These are phyloP conservation scores for Cottoperca gobio DNA, from an alignment of 2,797 vertebrate species.

Conservation along the genomic window DNA sequence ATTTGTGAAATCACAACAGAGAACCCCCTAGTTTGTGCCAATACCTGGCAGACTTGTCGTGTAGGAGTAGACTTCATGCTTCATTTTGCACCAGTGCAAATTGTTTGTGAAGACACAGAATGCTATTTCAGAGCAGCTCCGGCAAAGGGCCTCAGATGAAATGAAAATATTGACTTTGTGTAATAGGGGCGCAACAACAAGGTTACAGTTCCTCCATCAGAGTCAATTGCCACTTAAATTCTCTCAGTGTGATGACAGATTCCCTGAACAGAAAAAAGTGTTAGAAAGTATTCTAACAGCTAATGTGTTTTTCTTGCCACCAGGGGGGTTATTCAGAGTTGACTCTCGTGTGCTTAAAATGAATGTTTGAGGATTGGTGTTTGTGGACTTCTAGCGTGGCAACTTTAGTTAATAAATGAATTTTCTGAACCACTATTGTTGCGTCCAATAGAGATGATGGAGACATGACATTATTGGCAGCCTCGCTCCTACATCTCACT, in stretches of 20 bases:
- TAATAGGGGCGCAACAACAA: constrained; percentile 56
- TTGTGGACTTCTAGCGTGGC: constrained; percentile 13
- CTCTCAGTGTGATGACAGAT: neutral
- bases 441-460: constrained; percentile 17
- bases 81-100: constrained; percentile 58
- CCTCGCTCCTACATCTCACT: neutral
- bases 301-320: constrained; percentile 26
- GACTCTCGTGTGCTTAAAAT: constrained; percentile 42
- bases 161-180: constrained; percentile 68
- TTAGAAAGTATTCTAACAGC: constrained; percentile 17
- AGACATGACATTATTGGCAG: constrained; percentile 19
- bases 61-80: constrained; percentile 46
- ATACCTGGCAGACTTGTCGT: constrained; percentile 21
- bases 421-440: constrained; percentile 24
- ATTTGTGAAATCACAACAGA: constrained; percentile 18
- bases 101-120: constrained; percentile 52
- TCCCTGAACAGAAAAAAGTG: neutral
- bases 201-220: constrained; percentile 54
- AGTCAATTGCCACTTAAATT: constrained; percentile 55
- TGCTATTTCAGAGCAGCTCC: constrained; percentile 43
- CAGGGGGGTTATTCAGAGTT: constrained; percentile 35
- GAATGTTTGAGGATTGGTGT: constrained; percentile 21
- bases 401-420: constrained; percentile 49
- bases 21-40: constrained; percentile 10
- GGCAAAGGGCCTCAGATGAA: constrained; percentile 50